Evolutionary conservation across 2,888 invertebrate genomes (phyloP).

Genomic region (Pachycephus smyrnensis): DNA sequence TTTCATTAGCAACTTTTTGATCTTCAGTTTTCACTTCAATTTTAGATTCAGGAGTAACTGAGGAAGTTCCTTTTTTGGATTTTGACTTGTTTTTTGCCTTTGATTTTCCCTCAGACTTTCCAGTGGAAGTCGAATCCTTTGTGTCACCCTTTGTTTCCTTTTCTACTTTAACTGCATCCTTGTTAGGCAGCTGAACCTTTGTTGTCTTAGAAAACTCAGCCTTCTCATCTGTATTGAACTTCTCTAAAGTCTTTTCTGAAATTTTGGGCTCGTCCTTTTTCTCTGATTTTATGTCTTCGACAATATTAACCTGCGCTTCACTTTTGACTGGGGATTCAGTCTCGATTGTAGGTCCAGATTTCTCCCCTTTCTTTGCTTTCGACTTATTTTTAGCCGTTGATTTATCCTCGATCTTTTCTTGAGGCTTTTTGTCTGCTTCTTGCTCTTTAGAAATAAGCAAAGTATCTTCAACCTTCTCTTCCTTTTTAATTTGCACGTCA

Average conservation of each 20-base stretch:
- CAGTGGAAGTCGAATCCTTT: background rate
- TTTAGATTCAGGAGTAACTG: conserved; percentile 8
- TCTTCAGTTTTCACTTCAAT: conserved; percentile 6
- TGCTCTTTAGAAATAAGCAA: background rate
- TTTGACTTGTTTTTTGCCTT: conserved; percentile 14
- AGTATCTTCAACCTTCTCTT: background rate
- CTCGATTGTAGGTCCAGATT: background rate
- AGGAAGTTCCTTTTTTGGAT: conserved; percentile 18
- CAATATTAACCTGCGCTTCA: background rate
- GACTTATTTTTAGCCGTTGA: background rate
- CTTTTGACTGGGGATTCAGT: background rate
- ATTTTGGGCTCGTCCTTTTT: background rate
- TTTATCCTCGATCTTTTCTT: background rate
- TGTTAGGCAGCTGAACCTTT: background rate
- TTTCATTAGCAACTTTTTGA: background rate
- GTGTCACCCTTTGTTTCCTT: background rate
- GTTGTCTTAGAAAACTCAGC: background rate
- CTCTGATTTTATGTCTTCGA: background rate
- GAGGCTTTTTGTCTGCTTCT: background rate
- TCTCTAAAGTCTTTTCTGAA: background rate
- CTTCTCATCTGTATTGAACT: background rate
- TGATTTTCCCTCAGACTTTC: conserved; percentile 2
- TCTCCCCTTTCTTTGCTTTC: background rate
- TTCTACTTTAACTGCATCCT: background rate
- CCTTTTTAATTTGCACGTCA: background rate